Base-by-base conservation (phyloP, 2,797 vertebrate genomes). In the Xiphophorus birchmanni region DNA sequence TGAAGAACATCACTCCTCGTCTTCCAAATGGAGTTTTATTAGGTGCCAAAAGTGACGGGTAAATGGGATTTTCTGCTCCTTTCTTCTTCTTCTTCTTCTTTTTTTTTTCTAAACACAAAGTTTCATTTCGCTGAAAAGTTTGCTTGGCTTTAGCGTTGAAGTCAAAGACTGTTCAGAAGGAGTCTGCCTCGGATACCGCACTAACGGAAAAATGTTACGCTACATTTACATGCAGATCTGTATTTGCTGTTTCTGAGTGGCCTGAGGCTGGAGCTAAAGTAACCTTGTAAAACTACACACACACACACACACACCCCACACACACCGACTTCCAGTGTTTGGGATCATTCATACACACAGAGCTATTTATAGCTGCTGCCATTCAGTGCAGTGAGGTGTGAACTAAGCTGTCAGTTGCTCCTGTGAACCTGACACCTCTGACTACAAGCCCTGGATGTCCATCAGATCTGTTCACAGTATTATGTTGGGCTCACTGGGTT, bases 21-120 rank as follows among this genome's bases (percentile, higher is more conserved):
- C 86, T 81, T 71, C 54, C 83, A 80, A 88, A 89, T 91, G 84
- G 77, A 85, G 76, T 85, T 94, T 91, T 91, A 92, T 89, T 82
- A 82, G 84, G 84, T 91, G 92, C 86, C 91, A 92, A 91, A 90
- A 91, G 85, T 91, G 91, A 91, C 90, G 89, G 65, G n/a, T n/a
- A 79, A 85, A 92, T 90, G 75, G 37, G 86, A 92, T 93, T 92
- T 86, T 85, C 65, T 83, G 50, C 73, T 85, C 84, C 74, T 80
- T 76, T 80, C 69, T 42, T 74, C 90, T 82, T 86, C 86, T 21
- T n/a, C 82, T 42, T 18, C 17, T 84, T 87, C 84, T 17, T 23
- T 37, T 60, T n/a, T 37, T 15, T 40, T 21, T 52, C 9, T 37
- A 23, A 15, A 63, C 23, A 74, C 29, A 58, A 78, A 77, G 75